Evolutionary conservation across 64 coral and sea anemone species (phyloP), one percentile per base, ranked within the genome.

Genomic region (Astreopora myriophthalma): DNA sequence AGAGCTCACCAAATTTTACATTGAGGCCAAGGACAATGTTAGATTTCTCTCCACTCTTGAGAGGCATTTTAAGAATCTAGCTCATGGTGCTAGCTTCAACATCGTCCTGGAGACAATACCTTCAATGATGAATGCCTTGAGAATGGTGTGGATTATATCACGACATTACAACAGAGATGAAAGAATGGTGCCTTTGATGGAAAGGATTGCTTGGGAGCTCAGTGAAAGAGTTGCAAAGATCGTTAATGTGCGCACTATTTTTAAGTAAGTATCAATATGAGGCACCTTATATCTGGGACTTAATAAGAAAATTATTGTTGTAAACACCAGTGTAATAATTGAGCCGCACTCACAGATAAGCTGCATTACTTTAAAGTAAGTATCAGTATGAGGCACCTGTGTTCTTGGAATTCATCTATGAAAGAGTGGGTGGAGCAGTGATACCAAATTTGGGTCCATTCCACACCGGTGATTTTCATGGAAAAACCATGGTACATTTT

Each of bases 71-170:
- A 99, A 99, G 58, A 99, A 99, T 67, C 78, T 99, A 48, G 94
- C 94, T 38, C 97, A 94, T 69, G 97, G 97, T 58, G 97, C 97
- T 17, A 96, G 80, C 63, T 99, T 99, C 27, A 99, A 99, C 37
- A 93, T 99, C 44, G 94, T 99, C 8, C 57, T 99, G 38, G 97
- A 99, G 32, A 99, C 97, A 25, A 99, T 99, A 42, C 97, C 97
- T 72, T 99, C 97, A 30, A 93, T 99, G 94, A 99, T 99, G 97
- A 99, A 99, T 86, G 97, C 97, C 1, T 48, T 99, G 65, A 87
- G 97, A 30, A 99, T 99, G 97, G 97, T 99, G 8, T 99, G 97
- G 97, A 96, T 99, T 32, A 99, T 99, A 36, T 99, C 97, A 49
- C 74, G 97, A 3, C 97, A 99, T 85, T 99, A 99, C 74, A 99